A percentile compares a stretch with the other conserved stretches of the same genome.
Evolutionary conservation across 2,888 invertebrate genomes (phyloP).

Genomic region (Yponomeuta evonymella): DNA sequence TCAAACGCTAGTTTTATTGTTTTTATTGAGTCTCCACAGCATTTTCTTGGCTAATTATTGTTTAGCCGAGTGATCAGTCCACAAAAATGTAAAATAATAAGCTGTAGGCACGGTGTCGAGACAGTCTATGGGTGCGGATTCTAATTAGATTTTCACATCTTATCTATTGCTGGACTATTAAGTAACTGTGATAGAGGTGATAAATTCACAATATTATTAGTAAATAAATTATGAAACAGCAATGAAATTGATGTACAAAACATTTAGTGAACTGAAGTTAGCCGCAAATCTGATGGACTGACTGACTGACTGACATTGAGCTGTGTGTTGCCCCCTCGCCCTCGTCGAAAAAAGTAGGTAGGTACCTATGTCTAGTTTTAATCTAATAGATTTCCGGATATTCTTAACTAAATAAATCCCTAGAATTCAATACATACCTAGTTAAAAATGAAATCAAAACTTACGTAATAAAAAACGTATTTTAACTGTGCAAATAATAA

Average conservation of each 20-base stretch:
- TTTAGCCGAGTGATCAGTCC: constrained; percentile 24
- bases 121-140: constrained; percentile 22
- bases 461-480: no score
- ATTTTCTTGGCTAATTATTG: constrained; percentile 29
- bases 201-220: constrained; percentile 31
- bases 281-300: neutral
- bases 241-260: constrained; percentile 4
- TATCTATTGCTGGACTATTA: neutral
- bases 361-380: no score
- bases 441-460: no score
- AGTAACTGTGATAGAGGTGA: constrained; percentile 5
- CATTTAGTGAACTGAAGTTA: constrained; percentile 6
- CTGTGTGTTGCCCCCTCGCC: no score
- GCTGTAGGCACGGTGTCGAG: constrained; percentile 16
- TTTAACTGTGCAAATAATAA: no score
- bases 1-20: neutral
- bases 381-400: no score
- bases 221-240: neutral
- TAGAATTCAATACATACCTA: no score
- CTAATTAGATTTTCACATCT: constrained; percentile 32
- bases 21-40: constrained; percentile 16
- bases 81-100: neutral
- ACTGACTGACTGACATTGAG: neutral
- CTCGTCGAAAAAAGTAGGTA: no score
- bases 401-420: no score